Percentiles rank a stretch among this genome's conserved stretches.
Conservation (phyloP, 2,113 vertebrate species). For the Podiceps cristatus region DNA sequence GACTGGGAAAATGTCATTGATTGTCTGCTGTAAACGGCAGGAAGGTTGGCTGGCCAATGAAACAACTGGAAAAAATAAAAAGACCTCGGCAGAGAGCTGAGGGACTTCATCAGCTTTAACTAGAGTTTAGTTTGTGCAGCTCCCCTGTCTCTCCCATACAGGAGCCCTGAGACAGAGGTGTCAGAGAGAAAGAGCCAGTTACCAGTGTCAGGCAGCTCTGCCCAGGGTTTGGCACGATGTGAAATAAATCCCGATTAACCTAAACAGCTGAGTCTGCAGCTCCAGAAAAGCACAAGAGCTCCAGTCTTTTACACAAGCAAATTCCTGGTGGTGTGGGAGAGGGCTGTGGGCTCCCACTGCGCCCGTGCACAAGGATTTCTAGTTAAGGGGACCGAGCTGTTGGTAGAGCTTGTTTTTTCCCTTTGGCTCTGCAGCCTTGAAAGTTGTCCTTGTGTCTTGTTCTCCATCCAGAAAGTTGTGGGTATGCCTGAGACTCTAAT, state of each 20-base stretch:
- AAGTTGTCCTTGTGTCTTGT: background rate
- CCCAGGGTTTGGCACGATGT: background rate
- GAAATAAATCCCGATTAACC: background rate
- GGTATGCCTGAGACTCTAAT: background rate
- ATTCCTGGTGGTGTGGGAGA: background rate
- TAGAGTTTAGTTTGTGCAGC: background rate
- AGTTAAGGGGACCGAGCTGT: background rate
- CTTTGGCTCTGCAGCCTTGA: background rate
- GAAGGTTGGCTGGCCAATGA: background rate
- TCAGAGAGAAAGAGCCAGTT: background rate
- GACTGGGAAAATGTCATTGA: background rate
- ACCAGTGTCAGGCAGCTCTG: background rate
- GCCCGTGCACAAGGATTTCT: background rate
- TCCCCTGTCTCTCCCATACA: background rate
- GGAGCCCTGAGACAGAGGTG: background rate
- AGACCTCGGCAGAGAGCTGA: background rate
- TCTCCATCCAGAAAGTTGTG: background rate
- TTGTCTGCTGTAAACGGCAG: background rate
- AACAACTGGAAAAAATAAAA: background rate
- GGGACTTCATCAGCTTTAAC: background rate
- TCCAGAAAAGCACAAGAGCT: background rate
- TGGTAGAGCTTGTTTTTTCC: background rate
- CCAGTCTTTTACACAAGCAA: background rate
- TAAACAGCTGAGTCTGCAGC: background rate
- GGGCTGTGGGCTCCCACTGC: background rate